Evolutionary conservation across 2,797 vertebrate species (phyloP).

Genomic region (Poecilia velifera): DNA sequence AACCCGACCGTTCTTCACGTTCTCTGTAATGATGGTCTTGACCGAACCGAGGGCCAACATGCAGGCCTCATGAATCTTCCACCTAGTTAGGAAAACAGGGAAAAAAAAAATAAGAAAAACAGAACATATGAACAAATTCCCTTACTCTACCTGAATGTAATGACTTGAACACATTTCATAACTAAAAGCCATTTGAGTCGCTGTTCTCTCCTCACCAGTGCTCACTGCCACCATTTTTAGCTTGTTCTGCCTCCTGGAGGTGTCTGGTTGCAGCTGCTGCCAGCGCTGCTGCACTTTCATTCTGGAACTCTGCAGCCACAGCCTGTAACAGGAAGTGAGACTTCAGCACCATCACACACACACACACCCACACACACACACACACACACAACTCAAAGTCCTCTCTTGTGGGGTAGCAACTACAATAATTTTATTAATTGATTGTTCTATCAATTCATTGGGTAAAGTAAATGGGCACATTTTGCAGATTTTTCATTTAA

Average conservation of each 20-base stretch:
- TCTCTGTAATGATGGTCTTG: slow-evolving; percentile 95
- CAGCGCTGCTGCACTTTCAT: slow-evolving; percentile 94
- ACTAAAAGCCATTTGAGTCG: not conserved
- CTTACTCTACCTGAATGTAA: not conserved
- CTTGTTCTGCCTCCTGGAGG: slow-evolving; percentile 95
- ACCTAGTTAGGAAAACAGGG: slow-evolving; percentile 78
- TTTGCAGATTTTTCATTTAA: too few relatives aligned
- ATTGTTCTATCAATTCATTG: too few relatives aligned
- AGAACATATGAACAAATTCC: not conserved
- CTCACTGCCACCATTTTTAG: slow-evolving; percentile 86
- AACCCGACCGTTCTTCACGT: slow-evolving; percentile 92
- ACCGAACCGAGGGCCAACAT: slow-evolving; percentile 97
- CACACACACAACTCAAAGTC: not conserved
- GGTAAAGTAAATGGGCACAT: too few relatives aligned
- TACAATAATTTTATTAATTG: too few relatives aligned
- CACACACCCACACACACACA: fast-evolving
- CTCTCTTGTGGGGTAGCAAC: not conserved
- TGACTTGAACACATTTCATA: not conserved
- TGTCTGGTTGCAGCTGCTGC: slow-evolving; percentile 95
- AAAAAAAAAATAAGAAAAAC: not conserved
- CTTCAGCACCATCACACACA: not conserved
- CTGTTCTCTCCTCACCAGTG: slow-evolving; percentile 85
- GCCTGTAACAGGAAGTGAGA: slow-evolving; percentile 80
- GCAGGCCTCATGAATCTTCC: slow-evolving; percentile 98
- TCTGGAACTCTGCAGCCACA: slow-evolving; percentile 97